Evolutionary conservation across 2,797 vertebrate genomes (phyloP).

Genomic region (Phoeniculus purpureus): DNA sequence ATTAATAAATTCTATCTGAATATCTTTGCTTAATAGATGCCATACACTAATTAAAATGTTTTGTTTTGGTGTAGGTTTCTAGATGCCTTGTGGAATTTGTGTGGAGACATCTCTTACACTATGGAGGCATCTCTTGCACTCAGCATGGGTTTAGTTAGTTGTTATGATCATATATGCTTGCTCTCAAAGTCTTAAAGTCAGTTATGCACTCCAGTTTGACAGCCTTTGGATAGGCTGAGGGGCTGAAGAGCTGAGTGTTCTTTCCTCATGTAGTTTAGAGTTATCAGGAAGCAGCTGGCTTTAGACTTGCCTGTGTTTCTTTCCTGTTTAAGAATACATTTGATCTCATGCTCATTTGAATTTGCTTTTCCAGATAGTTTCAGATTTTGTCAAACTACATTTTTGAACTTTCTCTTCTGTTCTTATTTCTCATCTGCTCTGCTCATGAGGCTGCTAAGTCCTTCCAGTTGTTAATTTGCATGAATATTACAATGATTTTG

Average conservation of each 20-base stretch:
- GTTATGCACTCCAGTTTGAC: accelerated
- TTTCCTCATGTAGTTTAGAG: not conserved
- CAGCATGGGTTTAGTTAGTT: not conserved
- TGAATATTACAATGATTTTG: not conserved
- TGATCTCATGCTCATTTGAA: not conserved
- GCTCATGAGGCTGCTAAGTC: not conserved
- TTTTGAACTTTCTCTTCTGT: not conserved
- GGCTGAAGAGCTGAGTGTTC: not conserved
- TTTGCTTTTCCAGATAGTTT: not conserved
- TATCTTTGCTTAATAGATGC: not conserved
- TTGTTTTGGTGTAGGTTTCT: not conserved
- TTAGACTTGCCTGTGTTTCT: not conserved
- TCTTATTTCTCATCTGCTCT: conserved; percentile 1
- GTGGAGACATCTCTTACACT: not conserved
- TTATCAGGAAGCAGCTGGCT: not conserved
- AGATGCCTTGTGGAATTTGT: not conserved
- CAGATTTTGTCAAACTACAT: not conserved
- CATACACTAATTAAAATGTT: accelerated
- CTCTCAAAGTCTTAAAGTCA: not conserved
- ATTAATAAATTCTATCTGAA: not conserved
- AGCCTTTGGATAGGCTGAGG: not conserved
- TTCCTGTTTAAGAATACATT: not conserved
- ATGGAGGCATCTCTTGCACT: not conserved
- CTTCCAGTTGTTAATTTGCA: not conserved
- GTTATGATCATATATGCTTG: not conserved